Evolutionary conservation across 2,113 vertebrate genomes (phyloP), one percentile per base, ranked within the genome.

Genomic region (Phyllostomus hastatus): DNA sequence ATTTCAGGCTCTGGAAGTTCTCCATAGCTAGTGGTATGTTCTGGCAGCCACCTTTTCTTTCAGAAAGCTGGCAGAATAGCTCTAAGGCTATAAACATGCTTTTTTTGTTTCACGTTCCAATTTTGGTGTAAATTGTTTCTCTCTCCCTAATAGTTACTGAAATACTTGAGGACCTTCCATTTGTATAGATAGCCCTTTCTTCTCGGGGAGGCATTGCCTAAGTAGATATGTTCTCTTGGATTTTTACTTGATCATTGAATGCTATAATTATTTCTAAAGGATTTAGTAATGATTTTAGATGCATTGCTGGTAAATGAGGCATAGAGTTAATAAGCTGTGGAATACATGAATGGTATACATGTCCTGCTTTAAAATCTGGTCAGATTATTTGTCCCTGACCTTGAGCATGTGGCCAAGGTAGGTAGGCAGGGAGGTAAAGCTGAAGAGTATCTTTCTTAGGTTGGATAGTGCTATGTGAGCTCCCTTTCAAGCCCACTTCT

Each of bases 191-290:
- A 88, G 90, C 43, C 57, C 46, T 89, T 95, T 95, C 76, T 91
- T 96, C 94, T 61, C 11, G 26, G 24, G 64, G 48, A 87, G 82
- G 50, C 43, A 70, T 14, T 66, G 43, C 48, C 52, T 85, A 57
- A 64, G 54, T 38, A 59, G 59, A 94, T 76, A 81, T 20, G 48
- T 85, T 73, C 66, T 76, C 78, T 95, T 73, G 69, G 61, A 46
- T 50, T 86, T 95, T 79, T 75, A 88, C 66, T 85, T 78, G 88
- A 15, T 92, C 61, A 61, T 76, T 94, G 64, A 67, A 67, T 92
- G 38, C 50, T 91, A 2, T 70, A 35, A 86, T 83, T 54, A 83
- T 95, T 95, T 89, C 67, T 87, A 54, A 96, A 26, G 15, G 43
- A 54, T 43, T 35, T 57, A 33, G 26, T 33, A 19, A n/a, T 66